Percentiles rank a stretch among this genome's conserved stretches.
Evolutionary conservation across 2,797 vertebrate species (phyloP).

Genomic region (Lophius americanus): DNA sequence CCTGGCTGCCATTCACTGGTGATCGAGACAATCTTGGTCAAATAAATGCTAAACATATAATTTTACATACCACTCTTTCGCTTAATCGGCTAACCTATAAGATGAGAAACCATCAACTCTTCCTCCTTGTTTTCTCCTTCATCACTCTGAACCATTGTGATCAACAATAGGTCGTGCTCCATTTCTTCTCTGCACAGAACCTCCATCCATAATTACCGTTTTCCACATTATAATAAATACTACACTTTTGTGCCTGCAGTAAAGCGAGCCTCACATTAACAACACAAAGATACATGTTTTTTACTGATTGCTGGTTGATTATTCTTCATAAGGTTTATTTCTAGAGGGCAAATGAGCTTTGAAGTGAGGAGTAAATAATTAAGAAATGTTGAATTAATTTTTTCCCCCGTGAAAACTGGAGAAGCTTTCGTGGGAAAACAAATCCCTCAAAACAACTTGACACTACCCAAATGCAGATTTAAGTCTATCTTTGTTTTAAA

Average conservation of each 20-base stretch:
- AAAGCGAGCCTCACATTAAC: slow-evolving; percentile 13
- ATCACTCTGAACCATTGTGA: slow-evolving; percentile 4
- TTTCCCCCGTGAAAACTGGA: slow-evolving; percentile 5
- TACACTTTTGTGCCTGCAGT: slow-evolving; percentile 14
- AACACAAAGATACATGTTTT: slow-evolving; percentile 46
- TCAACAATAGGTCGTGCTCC: slow-evolving; percentile 35
- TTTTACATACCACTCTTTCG: background rate
- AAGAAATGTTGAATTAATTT: slow-evolving; percentile 15
- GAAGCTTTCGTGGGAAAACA: slow-evolving; percentile 20
- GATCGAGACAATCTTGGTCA: background rate
- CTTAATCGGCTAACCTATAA: background rate
- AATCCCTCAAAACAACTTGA: slow-evolving; percentile 37
- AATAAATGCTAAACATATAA: background rate
- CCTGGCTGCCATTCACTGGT: background rate
- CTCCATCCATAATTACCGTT: slow-evolving; percentile 34
- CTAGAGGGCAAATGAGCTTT: slow-evolving; percentile 38
- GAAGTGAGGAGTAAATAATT: slow-evolving; percentile 43
- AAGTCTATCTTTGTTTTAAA: no score
- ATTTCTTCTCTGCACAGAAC: slow-evolving; percentile 24
- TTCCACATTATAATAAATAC: slow-evolving; percentile 40
- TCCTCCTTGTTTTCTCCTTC: background rate
- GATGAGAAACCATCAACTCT: no score
- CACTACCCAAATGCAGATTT: slow-evolving; percentile 25
- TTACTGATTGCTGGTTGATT: slow-evolving; percentile 18
- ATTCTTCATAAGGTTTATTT: slow-evolving; percentile 37